These are phyloP conservation scores for Siphamia tubifer DNA, from an alignment of 2,113 vertebrate genomes.

Conservation along the genomic window DNA sequence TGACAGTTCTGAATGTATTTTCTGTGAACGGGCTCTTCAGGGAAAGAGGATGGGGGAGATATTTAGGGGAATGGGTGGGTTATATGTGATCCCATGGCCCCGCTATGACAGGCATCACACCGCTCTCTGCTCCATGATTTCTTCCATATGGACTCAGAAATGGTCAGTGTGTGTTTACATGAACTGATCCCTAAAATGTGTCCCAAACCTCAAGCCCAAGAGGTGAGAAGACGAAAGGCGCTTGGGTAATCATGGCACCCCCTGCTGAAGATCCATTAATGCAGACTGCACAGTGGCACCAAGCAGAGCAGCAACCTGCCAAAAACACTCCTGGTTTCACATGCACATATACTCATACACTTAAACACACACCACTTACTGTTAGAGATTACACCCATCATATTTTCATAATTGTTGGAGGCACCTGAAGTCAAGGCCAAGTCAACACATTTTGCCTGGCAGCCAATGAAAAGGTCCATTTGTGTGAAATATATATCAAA, in stretches of 20 bases:
- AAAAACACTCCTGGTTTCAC: constrained; percentile 36
- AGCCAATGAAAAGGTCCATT: constrained; percentile 68
- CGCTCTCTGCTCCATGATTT: constrained; percentile 59
- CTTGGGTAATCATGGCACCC: constrained; percentile 48
- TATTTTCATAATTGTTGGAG: constrained; percentile 75
- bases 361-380: constrained; percentile 52
- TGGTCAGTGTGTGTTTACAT: constrained; percentile 70
- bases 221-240: constrained; percentile 39
- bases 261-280: constrained; percentile 55
- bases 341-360: constrained; percentile 8
- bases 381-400: constrained; percentile 65
- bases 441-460: constrained; percentile 75
- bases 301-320: constrained; percentile 43
- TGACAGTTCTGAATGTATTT: constrained; percentile 65
- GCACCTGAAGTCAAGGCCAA: constrained; percentile 70
- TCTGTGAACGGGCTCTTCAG: constrained; percentile 24
- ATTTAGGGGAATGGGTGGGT: constrained; percentile 40
- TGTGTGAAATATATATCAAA: constrained; percentile 59
- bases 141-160: constrained; percentile 74
- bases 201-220: constrained; percentile 40
- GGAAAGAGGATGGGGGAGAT: constrained; percentile 31
- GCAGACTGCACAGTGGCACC: constrained; percentile 54
- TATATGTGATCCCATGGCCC: constrained; percentile 45
- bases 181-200: constrained; percentile 61
- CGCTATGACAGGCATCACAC: constrained; percentile 56